These are phyloP conservation scores for Thymelicus sylvestris DNA, from an alignment of 2,888 invertebrate genomes.

Conservation along the genomic window DNA sequence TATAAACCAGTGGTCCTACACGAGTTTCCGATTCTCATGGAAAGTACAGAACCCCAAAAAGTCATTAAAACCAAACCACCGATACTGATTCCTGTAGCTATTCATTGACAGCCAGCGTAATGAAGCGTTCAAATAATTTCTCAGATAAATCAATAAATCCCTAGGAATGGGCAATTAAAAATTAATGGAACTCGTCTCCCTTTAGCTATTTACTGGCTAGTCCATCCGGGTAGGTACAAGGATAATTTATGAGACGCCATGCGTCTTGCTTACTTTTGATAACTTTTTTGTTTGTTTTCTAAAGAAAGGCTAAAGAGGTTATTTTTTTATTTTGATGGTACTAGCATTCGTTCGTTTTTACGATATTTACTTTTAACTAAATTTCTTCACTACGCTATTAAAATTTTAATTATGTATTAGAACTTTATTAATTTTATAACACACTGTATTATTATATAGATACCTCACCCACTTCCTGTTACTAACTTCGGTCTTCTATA, in stretches of 20 bases:
- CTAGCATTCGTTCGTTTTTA: no score
- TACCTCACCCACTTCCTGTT: no score
- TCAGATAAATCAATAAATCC: slow-evolving; percentile 70
- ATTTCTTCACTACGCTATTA: no score
- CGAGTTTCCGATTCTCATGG: no score
- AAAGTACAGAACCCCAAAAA: neutral
- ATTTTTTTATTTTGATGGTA: no score
- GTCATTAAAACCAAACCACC: neutral
- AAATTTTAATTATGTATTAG: no score
- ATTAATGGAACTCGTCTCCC: slow-evolving; percentile 56
- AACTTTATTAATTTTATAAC: no score
- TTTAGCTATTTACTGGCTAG: neutral
- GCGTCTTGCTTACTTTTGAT: slow-evolving; percentile 6
- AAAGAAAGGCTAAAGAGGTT: no score
- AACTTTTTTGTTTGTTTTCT: slow-evolving; percentile 16
- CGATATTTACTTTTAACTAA: no score
- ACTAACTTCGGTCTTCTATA: no score
- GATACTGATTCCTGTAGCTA: neutral
- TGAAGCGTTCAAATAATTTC: slow-evolving; percentile 43
- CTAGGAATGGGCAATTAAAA: slow-evolving; percentile 67
- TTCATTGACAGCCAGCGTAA: neutral
- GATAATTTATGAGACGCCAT: slow-evolving; percentile 21
- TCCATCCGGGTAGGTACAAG: slow-evolving; percentile 6
- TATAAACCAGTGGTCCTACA: no score
- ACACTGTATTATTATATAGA: no score